Percentiles rank a stretch among this genome's conserved stretches.
Conservation (phyloP, 2,113 vertebrate species). For the Hiodon tergisus region DNA sequence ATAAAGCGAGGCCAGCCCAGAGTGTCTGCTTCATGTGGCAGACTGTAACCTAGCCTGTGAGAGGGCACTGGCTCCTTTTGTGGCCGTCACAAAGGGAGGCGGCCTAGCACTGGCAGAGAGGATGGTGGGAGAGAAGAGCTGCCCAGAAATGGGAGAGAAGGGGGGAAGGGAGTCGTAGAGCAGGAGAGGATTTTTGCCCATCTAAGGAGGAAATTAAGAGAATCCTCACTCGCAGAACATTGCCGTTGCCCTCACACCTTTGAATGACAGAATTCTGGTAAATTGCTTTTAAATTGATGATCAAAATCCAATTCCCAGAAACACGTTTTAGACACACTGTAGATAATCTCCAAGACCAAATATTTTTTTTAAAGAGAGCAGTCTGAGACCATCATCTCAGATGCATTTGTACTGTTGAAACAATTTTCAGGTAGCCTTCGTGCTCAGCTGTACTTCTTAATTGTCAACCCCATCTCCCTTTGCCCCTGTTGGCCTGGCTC, state of each 20-base stretch:
- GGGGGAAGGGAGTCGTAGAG: background rate
- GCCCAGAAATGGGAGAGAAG: background rate
- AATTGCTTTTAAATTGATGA: no score
- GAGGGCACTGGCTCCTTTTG: conserved; percentile 61
- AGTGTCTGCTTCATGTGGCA: conserved; percentile 67
- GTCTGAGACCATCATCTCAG: no score
- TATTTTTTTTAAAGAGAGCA: no score
- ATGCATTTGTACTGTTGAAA: no score
- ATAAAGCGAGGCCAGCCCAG: conserved; percentile 58
- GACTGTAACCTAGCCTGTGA: conserved; percentile 69
- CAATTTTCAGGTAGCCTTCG: background rate
- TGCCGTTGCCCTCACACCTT: background rate
- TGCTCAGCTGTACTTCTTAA: background rate
- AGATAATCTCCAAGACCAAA: no score
- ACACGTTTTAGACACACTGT: no score
- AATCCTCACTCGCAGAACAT: no score
- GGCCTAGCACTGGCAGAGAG: conserved; percentile 31
- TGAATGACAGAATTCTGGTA: no score
- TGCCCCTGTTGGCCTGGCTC: background rate
- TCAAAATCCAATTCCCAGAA: no score
- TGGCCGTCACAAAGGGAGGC: conserved; percentile 51
- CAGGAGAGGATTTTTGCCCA: background rate
- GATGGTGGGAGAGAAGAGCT: conserved; percentile 7
- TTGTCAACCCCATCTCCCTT: no score
- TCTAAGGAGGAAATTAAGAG: background rate